Evolutionary conservation across 2,113 vertebrate genomes (phyloP), one percentile per base, ranked within the genome.

Genomic region (Hypomesus transpacificus): DNA sequence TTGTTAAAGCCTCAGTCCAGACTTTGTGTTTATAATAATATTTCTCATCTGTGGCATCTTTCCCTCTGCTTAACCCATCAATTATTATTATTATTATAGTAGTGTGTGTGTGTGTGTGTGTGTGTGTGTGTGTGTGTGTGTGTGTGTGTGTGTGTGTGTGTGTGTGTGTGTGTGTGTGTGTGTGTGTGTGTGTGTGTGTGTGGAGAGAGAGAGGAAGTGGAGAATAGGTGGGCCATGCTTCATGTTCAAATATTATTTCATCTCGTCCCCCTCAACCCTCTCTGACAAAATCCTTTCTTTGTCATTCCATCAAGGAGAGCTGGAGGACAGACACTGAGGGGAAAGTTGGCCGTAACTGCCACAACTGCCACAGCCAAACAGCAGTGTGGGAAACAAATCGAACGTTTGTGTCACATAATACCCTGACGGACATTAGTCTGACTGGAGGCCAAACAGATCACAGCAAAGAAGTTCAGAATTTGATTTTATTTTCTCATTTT

Each of bases 401-500:
- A 8, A 18, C n/a, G 62, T 21, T 71, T 3, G 13, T 46, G 39
- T 46, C 39, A 46, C 39, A 46, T 46, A 11, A 46, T 13, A 46
- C 39, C 39, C 7, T 46, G 39, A 46, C 39, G 39, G 39, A 46
- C 39, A 46, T 9, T 46, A 46, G 39, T 46, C 39, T 46, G 39
- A 46, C 39, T 46, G 39, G 39, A 46, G 39, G 39, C 39, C 39
- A 13, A 46, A 13, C 39, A 7, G 1, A 46, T 46, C 39, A 46
- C 39, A 46, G 39, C 39, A 46, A 46, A 46, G 39, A 46, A 46
- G 39, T 46, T 46, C 39, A 5, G 78, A 85, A 80, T 69, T 82
- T 75, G 58, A 83, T 71, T 84, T 75, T 46, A 75, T 80, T 75
- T 78, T 46, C 64, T 78, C 71, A 80, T 65, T 82, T 75, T 82